A percentile compares a stretch with the other conserved stretches of the same genome.
phyloP scores from a whole-genome alignment of 1,140 invertebrate species.

The Pseudomyrmex flavicornis region DNA sequence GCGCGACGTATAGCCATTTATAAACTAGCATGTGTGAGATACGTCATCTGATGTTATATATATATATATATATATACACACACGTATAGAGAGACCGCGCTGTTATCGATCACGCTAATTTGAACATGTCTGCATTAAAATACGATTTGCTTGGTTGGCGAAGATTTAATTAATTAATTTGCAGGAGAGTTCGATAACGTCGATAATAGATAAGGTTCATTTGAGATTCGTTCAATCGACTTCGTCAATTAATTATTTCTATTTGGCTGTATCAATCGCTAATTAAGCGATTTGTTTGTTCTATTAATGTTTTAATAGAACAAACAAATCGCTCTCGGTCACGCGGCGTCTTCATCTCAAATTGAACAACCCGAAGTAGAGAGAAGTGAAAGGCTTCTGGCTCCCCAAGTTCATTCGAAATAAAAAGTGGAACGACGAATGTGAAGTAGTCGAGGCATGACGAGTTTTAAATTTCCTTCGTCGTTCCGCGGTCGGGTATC shows the following conservation, averaged over 20 bases:
- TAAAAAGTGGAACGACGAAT: background rate
- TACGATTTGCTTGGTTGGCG: conserved; percentile 11
- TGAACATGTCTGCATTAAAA: conserved; percentile 52
- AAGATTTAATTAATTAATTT: conserved; percentile 28
- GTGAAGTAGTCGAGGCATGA: conserved; percentile 74
- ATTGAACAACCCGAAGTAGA: background rate
- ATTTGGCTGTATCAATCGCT: too few species aligned
- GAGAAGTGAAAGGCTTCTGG: background rate
- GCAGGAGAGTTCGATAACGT: background rate
- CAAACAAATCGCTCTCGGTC: conserved; percentile 10
- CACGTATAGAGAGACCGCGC: conserved; percentile 36
- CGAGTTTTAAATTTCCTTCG: conserved; percentile 83
- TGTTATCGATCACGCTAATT: conserved; percentile 60
- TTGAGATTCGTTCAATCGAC: background rate
- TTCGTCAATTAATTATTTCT: too few species aligned
- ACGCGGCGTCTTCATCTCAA: background rate
- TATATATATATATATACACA: background rate
- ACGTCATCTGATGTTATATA: conserved; percentile 18
- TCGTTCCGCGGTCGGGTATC: conserved; percentile 81
- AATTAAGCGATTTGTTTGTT: conserved; percentile 17
- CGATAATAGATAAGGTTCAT: background rate
- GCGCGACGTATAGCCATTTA: conserved; percentile 58
- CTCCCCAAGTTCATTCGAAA: conserved; percentile 20
- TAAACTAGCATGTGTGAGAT: conserved; percentile 39
- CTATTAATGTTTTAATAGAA: too few species aligned